Evolutionary conservation across 2,113 vertebrate species (phyloP).

Genomic region (Spermophilus dauricus): DNA sequence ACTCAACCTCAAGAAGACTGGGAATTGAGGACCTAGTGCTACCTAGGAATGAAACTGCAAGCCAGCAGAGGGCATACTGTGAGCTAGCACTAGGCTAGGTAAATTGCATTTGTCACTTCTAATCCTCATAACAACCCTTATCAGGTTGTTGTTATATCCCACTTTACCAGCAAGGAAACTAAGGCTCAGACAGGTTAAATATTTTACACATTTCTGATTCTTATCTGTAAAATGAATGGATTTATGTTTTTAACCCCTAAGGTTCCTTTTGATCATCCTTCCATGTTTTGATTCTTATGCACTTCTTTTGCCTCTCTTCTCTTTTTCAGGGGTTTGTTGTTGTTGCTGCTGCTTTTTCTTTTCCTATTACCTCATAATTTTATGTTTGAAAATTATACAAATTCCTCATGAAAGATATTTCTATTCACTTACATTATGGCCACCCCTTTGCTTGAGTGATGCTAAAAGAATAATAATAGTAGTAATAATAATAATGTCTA

Average conservation of each 20-base stretch:
- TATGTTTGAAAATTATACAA: constrained; percentile 37
- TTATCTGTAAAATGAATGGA: not conserved
- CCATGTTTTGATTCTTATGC: not conserved
- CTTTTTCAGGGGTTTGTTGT: not conserved
- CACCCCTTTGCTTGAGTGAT: not conserved
- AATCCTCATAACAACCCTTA: not conserved
- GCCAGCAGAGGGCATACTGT: not conserved
- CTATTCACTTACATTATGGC: constrained; percentile 6
- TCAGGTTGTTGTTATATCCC: not conserved
- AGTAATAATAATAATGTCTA: not conserved
- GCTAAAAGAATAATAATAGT: not conserved
- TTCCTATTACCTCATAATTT: not conserved
- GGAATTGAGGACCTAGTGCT: not conserved
- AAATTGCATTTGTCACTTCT: not conserved
- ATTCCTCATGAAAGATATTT: constrained; percentile 35
- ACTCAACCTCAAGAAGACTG: not conserved
- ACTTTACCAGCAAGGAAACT: not conserved
- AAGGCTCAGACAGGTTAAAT: not conserved
- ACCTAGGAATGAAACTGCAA: not conserved
- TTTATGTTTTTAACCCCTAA: not conserved
- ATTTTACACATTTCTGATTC: not conserved
- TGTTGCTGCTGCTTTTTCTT: not conserved
- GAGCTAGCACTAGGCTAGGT: not conserved
- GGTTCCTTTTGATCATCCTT: not conserved
- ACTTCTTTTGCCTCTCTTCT: not conserved